Percentiles rank a stretch among this genome's conserved stretches.
These are phyloP conservation scores for Metaphire vulgaris DNA, from an alignment of 1,140 invertebrate species.

Conservation along the genomic window DNA sequence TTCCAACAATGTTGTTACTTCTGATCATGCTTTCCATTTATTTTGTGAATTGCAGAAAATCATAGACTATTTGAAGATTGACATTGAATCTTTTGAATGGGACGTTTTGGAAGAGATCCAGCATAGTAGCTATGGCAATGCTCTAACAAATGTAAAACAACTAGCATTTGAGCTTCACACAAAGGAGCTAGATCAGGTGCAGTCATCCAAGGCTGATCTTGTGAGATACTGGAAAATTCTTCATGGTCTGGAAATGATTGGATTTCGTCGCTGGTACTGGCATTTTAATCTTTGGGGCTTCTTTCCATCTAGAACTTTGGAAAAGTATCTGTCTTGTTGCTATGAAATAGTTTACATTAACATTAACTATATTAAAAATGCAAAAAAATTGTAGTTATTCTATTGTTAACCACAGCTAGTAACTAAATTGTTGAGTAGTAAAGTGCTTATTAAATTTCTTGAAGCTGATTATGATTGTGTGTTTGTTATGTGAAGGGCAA, in stretches of 20 bases:
- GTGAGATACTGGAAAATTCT: not conserved
- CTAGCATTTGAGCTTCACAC: not conserved
- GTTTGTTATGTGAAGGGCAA: too few species aligned
- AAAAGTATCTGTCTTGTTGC: not conserved
- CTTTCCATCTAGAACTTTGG: not conserved
- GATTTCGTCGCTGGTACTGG: not conserved
- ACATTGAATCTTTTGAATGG: not conserved
- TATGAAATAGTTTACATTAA: not conserved
- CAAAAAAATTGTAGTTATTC: too few species aligned
- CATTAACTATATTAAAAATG: too few species aligned
- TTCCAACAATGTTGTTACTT: too few species aligned
- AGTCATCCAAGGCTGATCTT: not conserved
- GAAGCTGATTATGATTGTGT: too few species aligned
- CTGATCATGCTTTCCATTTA: too few species aligned
- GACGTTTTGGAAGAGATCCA: not conserved
- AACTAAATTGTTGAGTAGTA: too few species aligned
- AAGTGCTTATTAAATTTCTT: too few species aligned
- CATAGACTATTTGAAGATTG: not conserved
- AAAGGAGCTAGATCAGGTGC: not conserved
- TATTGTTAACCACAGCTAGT: too few species aligned
- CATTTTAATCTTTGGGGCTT: not conserved
- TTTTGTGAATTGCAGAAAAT: not conserved
- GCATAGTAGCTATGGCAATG: not conserved
- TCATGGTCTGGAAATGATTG: not conserved
- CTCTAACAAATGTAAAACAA: not conserved